Base-by-base conservation (phyloP, 1,140 invertebrate genomes). In the Octopus bimaculoides region DNA sequence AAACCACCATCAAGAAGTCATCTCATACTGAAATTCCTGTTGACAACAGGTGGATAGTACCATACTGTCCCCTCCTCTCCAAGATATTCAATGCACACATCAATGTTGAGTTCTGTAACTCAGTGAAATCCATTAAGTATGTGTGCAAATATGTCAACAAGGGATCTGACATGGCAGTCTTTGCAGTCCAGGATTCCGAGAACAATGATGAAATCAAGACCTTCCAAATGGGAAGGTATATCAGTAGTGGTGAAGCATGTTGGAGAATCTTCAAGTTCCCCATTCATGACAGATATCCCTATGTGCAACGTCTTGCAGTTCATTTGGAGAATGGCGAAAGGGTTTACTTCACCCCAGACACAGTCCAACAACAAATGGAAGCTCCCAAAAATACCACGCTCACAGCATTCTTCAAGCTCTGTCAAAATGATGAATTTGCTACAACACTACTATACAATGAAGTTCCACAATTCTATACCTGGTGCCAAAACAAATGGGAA, bases 321-420 rank as follows among this genome's bases (percentile, higher is more conserved):
- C n/a, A 66, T n/a, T n/a, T 66, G n/a, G 61, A 66, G n/a, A 66
- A 66, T 66, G 61, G 61, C n/a, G n/a, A 66, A 66, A 66, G 61
- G 12, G n/a, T 66, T n/a, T 66, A 66, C 61, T 66, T 66, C 61
- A 66, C 61, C 3, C 12, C 12, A 66, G 61, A 66, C 12, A 66
- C 61, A 66, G n/a, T 66, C 12, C 12, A 66, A 14, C 12, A 3
- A 66, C 61, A 66, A 66, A 14, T 66, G 12, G 12, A 14, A 14
- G 61, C 61, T 66, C n/a, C 61, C 12, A 66, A n/a, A 14, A n/a
- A 66, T 14, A 12, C 61, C 61, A 66, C 61, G 2, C 61, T 66
- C 12, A 66, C 61, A 66, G 61, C 1, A 66, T 14, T 66, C 61
- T 66, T 66, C 61, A 1, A 66, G n/a, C 12, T 66, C 12, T 14